A percentile compares a stretch with the other conserved stretches of the same genome.
These are phyloP conservation scores for Microcebus ravelobensis DNA, from an alignment of 2,113 vertebrate species.

Conservation along the genomic window DNA sequence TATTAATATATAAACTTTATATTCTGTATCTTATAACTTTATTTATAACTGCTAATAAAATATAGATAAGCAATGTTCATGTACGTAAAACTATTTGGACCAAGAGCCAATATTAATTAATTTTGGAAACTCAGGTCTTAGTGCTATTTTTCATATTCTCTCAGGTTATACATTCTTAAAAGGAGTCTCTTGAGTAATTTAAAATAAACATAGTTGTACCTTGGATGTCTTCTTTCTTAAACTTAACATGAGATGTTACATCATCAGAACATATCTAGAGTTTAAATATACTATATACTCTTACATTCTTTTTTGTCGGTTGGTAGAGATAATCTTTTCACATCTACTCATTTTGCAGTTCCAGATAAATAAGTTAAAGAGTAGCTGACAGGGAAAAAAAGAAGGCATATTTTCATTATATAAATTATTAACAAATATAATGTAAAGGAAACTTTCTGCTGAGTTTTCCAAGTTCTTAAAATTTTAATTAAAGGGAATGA, in stretches of 20 bases:
- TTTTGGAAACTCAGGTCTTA: slow-evolving; percentile 49
- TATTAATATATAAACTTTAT: slow-evolving; percentile 49
- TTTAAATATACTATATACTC: slow-evolving; percentile 25
- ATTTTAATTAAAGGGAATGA: slow-evolving; percentile 20
- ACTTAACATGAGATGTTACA: slow-evolving; percentile 25
- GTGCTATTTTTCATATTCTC: slow-evolving; percentile 54
- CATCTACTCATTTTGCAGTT: not conserved
- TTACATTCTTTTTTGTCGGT: slow-evolving; percentile 29
- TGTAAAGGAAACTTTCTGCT: not conserved
- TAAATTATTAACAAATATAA: not conserved
- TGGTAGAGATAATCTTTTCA: not conserved
- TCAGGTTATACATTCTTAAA: slow-evolving; percentile 64
- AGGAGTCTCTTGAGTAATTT: slow-evolving; percentile 59
- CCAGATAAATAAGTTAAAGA: not conserved
- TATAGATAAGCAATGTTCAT: not conserved
- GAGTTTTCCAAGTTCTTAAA: not conserved
- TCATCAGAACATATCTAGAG: not conserved
- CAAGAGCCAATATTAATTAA: slow-evolving; percentile 56
- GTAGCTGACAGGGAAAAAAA: not conserved
- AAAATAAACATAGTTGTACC: slow-evolving; percentile 58
- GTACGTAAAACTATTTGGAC: slow-evolving; percentile 66
- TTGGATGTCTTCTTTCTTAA: slow-evolving; percentile 24
- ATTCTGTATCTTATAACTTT: slow-evolving; percentile 56
- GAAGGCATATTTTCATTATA: not conserved
- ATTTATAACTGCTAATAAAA: slow-evolving; percentile 69